Base-by-base conservation (phyloP, 2,113 vertebrate genomes). In the Rallus limicola region DNA sequence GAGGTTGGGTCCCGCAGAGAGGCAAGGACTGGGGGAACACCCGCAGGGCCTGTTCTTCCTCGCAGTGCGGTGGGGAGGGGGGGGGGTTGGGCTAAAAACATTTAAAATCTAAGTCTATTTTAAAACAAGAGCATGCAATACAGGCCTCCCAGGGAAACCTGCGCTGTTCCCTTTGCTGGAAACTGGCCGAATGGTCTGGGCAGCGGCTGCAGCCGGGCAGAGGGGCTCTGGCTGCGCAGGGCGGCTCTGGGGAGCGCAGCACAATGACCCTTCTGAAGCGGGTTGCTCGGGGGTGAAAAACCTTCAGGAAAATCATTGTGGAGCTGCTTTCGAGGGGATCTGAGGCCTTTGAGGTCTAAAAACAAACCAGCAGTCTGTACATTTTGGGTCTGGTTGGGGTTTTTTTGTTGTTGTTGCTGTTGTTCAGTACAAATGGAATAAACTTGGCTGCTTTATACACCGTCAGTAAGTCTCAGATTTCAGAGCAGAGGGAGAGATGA, bases 371-470 rank as follows among this genome's bases (percentile, higher is more conserved):
- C 97, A 97, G 97, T 97, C 97, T 97, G 95, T 92, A 94, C 95
- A 92, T 92, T 97, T 94, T 60, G 95, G 96, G 93, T 2, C 46
- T 17, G 28, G 50, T 52, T 52, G 23, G 52, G 25, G 26, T 29
- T 55, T 19, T 28, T 69, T 44, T 20, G 92, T 95, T 96, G 42
- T 92, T 96, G 94, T 42, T 42, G 42, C 42, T 42, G 46, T 46
- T 48, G 86, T 97, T 97, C 91, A 60, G 98, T 97, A 97, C 97
- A 95, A 97, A 96, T 94, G 96, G 97, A 97, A 95, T 96, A 76
- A 58, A 96, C 92, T 87, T 65, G 96, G 92, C 68, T 87, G 97
- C 97, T 96, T 40, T 86, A 18, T 78, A 88, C 94, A 93, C 94
- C 29, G 26, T 93, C 97, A 91, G 97, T 64, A 95, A 92, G 92